Base-by-base conservation (phyloP, 1,140 invertebrate genomes). In the Ditylenchus dipsaci region DNA sequence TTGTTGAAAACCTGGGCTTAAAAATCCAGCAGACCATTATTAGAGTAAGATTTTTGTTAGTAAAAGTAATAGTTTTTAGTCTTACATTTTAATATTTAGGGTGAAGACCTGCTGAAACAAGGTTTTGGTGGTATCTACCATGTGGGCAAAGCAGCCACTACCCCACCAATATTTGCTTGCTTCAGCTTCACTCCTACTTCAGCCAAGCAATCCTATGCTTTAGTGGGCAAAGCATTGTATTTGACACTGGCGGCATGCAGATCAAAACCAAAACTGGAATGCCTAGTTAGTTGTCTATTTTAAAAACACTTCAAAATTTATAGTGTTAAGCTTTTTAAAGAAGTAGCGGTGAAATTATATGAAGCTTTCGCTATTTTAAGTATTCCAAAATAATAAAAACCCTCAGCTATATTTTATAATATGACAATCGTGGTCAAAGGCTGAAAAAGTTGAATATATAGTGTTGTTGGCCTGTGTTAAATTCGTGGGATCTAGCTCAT, bases 211-310 rank as follows among this genome's bases (percentile, higher is more conserved):
- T 90, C 59, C 8, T 33, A 33, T 30, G 59, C 59, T 30, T 33
- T 61, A 88, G 92, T 95, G 57, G 92, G 92, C 30, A 95, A 95
- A 84, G 87, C 59, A 93, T 95, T 82, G 91, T 93, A 8, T 95
- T 91, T 83, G 92, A 95, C 80, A 93, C 91, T 76, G 92, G 92
- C 78, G 92, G 92, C 23, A 87, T 94, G 47, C 91, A 90, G 82
- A 91, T 95, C 77, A 94, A 94, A 84, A 86, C 88, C 26, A 91
- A 91, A 87, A 82, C 74, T 13, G 65, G 33, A 17, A 81, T 81
- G 79, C 81, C 81, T 13, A 64, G 76, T 71, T 38, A 15, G 49
- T 53, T 53, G 11, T 11, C 43, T 45, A 45, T 45, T 45, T n/a
- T n/a, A n/a, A n/a, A n/a, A n/a, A n/a, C n/a, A n/a, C n/a, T n/a